Base-by-base conservation (phyloP, 1,140 invertebrate genomes). In the Zaprionus ghesquierei region DNA sequence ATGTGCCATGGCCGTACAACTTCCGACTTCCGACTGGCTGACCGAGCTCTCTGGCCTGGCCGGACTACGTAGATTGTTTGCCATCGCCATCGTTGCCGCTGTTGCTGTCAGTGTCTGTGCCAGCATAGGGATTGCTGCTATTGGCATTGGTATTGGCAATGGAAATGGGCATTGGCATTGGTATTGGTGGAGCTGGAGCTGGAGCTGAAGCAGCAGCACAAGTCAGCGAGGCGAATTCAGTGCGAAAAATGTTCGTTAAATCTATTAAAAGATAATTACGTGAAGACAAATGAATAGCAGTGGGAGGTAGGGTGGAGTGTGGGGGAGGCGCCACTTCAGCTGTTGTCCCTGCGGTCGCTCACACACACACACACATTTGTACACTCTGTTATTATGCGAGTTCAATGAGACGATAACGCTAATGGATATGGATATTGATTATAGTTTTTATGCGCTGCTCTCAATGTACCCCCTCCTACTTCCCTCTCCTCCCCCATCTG, bases 191-290 rank as follows among this genome's bases (percentile, higher is more conserved):
- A 9, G 18, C 41, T 44, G 41, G 20, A 5, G 35, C 35, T 33
- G 31, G 12, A 33, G 31, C 10, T 12, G 31, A 10, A 13, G 31
- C 10, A 33, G 31, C 31, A 33, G 31, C 31, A 33, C 31, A 33
- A 33, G 31, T 33, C 31, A 33, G 31, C 51, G 69, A 66, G 69
- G 69, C 76, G 63, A 79, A 82, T 74, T 80, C 85, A 77, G 79
- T 80, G 84, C 77, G 85, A 89, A 89, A 87, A 89, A 75, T 84
- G 85, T 89, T 80, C 84, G 84, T 89, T 89, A 89, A 89, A 89
- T 89, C 84, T 89, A 89, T 89, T 89, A 89, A 89, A 89, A 89
- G 84, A 89, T 89, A 89, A 89, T 89, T 89, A 89, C 79, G 84
- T 89, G 84, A 89, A 89, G 84, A 89, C 84, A 89, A 89, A 89